These are phyloP conservation scores for Mycteria americana DNA, from an alignment of 2,797 vertebrate species.

Conservation along the genomic window DNA sequence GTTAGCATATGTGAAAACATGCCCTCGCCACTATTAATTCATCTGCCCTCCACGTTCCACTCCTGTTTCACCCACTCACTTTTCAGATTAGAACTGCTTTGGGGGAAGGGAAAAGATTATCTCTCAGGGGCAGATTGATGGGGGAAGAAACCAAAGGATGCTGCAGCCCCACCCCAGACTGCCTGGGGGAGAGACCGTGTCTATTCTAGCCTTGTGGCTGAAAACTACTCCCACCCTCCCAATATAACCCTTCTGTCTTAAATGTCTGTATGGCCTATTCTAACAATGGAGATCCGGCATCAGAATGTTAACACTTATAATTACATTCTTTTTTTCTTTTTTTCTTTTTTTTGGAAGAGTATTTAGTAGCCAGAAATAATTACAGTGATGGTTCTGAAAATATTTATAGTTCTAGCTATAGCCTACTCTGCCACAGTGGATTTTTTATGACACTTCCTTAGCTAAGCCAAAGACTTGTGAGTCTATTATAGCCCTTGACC, in stretches of 20 bases:
- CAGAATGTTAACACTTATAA: neutral
- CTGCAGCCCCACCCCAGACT: neutral
- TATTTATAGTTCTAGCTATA: neutral
- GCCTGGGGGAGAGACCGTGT: neutral
- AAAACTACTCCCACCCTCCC: neutral
- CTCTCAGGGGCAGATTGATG: conserved; percentile 7
- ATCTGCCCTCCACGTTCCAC: neutral
- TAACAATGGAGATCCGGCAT: neutral
- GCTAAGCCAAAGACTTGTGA: neutral
- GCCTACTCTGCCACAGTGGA: neutral
- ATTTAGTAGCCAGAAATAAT: neutral
- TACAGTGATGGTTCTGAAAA: neutral
- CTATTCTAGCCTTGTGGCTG: neutral
- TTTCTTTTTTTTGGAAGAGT: neutral
- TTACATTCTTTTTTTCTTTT: neutral
- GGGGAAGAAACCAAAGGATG: conserved; percentile 20
- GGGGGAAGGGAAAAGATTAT: conserved; percentile 11
- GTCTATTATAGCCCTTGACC: neutral
- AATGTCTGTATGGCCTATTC: neutral
- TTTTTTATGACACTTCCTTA: neutral
- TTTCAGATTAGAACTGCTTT: conserved; percentile 31
- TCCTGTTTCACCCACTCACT: conserved; percentile 18
- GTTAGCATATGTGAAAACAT: conserved; percentile 33
- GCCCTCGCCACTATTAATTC: conserved; percentile 27
- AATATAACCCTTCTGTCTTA: neutral